Conservation (phyloP, 2,888 invertebrate species). For the Hemicrepidius hirtus region DNA sequence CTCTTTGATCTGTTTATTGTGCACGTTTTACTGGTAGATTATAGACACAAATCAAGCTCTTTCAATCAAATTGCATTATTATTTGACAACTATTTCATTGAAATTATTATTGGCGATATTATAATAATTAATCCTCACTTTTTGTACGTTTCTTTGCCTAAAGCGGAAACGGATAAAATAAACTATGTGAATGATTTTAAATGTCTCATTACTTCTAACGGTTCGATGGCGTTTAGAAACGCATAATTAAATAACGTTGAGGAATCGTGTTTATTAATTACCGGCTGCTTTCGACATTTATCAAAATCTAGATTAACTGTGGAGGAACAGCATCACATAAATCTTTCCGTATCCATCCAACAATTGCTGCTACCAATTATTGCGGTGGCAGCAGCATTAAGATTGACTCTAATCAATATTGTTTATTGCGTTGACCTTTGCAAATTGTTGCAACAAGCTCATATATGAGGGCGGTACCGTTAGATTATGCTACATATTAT, state of each 20-base stretch:
- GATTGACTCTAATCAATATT: conserved; percentile 34
- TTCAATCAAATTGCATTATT: no score
- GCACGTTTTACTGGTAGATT: no score
- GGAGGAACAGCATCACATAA: background rate
- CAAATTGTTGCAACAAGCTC: conserved; percentile 26
- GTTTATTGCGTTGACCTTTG: conserved; percentile 42
- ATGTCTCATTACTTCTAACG: conserved; percentile 24
- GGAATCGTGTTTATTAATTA: conserved; percentile 20
- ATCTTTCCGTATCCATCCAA: background rate
- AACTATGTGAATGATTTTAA: conserved; percentile 13
- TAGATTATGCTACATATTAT: conserved; percentile 13
- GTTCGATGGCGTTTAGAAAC: conserved; percentile 17
- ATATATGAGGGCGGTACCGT: conserved; percentile 41
- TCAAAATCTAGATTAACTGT: conserved; percentile 23
- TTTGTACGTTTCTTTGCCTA: background rate
- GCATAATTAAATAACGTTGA: conserved; percentile 22
- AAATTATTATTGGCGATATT: background rate
- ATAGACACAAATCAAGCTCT: no score
- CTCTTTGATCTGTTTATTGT: background rate
- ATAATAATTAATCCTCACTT: background rate
- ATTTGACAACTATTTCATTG: background rate
- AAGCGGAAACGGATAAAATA: conserved; percentile 11
- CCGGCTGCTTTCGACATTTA: conserved; percentile 19
- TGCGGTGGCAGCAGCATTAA: conserved; percentile 26
- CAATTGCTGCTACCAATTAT: background rate